Base-by-base conservation (phyloP, 2,797 vertebrate species). In the Chaetophractus vellerosus region DNA sequence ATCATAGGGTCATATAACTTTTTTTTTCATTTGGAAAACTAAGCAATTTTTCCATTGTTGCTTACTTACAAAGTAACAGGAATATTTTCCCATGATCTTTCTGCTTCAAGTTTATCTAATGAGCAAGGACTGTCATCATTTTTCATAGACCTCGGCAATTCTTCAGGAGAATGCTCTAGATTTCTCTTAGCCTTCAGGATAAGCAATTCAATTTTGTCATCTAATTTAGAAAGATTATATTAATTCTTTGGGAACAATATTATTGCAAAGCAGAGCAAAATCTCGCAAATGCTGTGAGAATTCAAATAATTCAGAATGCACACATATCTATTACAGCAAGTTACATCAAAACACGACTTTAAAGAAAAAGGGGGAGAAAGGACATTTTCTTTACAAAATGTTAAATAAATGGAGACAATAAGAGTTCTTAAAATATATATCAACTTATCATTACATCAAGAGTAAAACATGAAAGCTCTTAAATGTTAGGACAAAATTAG, bases 21-120 rank as follows among this genome's bases (percentile, higher is more conserved):
- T 85, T 95, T 85, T 95, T 91, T 86, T 92, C 52, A 95, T 59
- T 88, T 91, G 48, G 38, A 78, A 85, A 96, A 90, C 52, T 52
- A 64, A 93, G 83, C 61, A 61, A 11, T 76, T 94, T 90, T 85
- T 84, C 26, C 0, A 64, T 0, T 68, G 55, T 83, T 72, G 19
- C 90, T 96, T 94, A 96, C 98, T 98, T 98, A 99, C 99, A 98
- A 98, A 45, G 98, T 96, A 81, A 98, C 95, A 11, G 98, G 98
- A 76, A 97, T 96, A 63, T 99, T 98, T 90, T 99, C 99, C 99
- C 99, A 99, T 2, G 98, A 98, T 69, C 98, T 98, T 72, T 99
- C 98, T 5, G 97, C 98, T 90, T 98, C 98, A 52, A 99, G 97
- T 64, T 98, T 88, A 31, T 98, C 98, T 85, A 98, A 98, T 1